Base-by-base conservation (phyloP, 2,113 vertebrate genomes). In the Ceuthmochares aereus region DNA sequence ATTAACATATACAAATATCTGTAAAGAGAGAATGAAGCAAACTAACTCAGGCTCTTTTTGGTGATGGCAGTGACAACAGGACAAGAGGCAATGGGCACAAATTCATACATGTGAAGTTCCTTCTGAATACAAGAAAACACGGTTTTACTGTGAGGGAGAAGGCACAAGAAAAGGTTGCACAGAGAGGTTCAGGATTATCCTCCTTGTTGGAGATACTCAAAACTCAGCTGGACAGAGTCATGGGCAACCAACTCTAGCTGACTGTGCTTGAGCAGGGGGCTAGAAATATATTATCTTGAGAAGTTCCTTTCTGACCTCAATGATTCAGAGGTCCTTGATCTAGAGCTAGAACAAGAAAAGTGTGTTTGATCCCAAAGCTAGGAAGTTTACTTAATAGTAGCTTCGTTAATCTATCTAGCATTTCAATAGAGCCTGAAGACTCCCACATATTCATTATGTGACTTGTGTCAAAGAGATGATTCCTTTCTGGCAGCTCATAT, bases 31-130 rank as follows among this genome's bases (percentile, higher is more conserved):
- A 40, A 40, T 40, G 40, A 73, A 64, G 27, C 45, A 36, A 37
- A 17, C 1, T 0, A 16, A 73, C 32, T 19, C 47, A 30, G 68
- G 12, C 12, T 73, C 20, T 45, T 45, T 36, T 54, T 32, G 25
- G 25, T 36, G 26, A 6, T 32, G 12, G 4, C 40, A 32, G 21
- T 67, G 40, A 40, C 9, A 10, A 40, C 40, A 40, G 40, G 10
- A 62, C 16, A 30, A 43, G 47, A 62, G 4, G 36, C 18, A 25
- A 52, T n/a, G 25, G 21, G 30, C 6, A 55, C 7, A 34, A 81
- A 40, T 55, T 66, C 27, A 32, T 3, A 27, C 3, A 26, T 4
- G 8, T 0, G 1, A 25, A 32, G 4, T 40, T 77, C 63, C 14
- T 20, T 30, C 22, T 60, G 51, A 60, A 30, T 8, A 27, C 6